Evolutionary conservation across 2,113 vertebrate species (phyloP).

Genomic region (Lichenostomus cassidix): DNA sequence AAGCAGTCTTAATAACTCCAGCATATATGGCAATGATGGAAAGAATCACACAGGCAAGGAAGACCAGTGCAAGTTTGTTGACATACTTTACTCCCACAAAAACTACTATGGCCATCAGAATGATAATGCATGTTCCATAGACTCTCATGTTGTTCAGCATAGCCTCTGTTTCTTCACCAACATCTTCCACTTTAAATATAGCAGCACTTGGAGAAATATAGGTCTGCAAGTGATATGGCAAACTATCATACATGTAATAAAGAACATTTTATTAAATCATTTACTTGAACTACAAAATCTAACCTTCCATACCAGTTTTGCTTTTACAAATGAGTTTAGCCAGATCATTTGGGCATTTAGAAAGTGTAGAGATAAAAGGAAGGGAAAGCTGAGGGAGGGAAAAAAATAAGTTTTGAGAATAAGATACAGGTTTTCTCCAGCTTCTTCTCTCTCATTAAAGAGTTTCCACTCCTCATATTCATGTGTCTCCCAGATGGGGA

Average conservation of each 20-base stretch:
- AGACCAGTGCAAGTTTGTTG: constrained; percentile 93
- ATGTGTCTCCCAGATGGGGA: neutral
- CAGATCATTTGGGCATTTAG: neutral
- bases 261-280: neutral
- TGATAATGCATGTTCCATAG: constrained; percentile 88
- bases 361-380: neutral
- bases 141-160: constrained; percentile 94
- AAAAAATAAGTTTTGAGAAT: neutral
- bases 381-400: neutral
- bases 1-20: constrained; percentile 91
- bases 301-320: neutral
- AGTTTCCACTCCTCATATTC: neutral
- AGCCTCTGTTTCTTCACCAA: constrained; percentile 68
- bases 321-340: neutral
- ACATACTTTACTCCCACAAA: constrained; percentile 97
- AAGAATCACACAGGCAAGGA: constrained; percentile 92
- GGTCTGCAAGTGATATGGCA: constrained; percentile 72
- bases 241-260: neutral
- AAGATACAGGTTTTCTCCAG: neutral
- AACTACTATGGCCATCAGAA: constrained; percentile 89
- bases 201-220: constrained; percentile 91
- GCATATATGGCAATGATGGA: constrained; percentile 95
- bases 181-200: constrained; percentile 79
- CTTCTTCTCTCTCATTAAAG: neutral
- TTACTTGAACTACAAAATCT: neutral